phyloP scores from a whole-genome alignment of 2,797 vertebrate genomes.

The Somateria mollissima region DNA sequence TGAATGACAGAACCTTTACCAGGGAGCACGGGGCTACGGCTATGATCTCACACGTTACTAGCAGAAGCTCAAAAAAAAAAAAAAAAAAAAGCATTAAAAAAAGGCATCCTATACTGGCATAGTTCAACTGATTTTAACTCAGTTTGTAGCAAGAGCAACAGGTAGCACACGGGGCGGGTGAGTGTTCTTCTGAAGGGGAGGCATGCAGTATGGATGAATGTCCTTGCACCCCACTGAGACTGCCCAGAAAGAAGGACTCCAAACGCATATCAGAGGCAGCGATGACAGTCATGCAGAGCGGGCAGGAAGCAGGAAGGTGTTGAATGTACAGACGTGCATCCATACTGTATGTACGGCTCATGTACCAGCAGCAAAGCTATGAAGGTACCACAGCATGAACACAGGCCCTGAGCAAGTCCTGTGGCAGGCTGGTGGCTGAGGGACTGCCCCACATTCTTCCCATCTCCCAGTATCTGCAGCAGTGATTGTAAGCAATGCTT shows the following conservation, averaged over 20 bases:
- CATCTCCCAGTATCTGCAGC: background rate
- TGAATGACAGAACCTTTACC: background rate
- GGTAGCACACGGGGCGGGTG: background rate
- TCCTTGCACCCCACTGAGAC: background rate
- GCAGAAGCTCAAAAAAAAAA: background rate
- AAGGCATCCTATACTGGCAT: background rate
- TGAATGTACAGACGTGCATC: background rate
- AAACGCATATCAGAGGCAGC: background rate
- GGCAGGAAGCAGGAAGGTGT: background rate
- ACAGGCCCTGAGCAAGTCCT: background rate
- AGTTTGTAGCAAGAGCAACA: background rate
- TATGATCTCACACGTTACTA: background rate
- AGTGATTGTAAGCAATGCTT: background rate
- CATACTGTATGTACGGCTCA: background rate
- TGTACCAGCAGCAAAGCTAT: background rate
- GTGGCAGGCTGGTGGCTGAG: background rate
- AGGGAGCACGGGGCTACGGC: background rate
- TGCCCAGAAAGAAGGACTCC: background rate
- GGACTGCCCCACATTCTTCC: background rate
- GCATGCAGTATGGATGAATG: fast-evolving
- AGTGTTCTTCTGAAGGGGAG: background rate
- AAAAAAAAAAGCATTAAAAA: background rate
- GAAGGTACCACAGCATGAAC: background rate
- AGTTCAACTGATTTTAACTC: background rate
- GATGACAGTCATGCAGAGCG: background rate